Percentiles rank a stretch among this genome's conserved stretches.
Evolutionary conservation across 2,797 vertebrate species (phyloP).

Genomic region (Menidia menidia): DNA sequence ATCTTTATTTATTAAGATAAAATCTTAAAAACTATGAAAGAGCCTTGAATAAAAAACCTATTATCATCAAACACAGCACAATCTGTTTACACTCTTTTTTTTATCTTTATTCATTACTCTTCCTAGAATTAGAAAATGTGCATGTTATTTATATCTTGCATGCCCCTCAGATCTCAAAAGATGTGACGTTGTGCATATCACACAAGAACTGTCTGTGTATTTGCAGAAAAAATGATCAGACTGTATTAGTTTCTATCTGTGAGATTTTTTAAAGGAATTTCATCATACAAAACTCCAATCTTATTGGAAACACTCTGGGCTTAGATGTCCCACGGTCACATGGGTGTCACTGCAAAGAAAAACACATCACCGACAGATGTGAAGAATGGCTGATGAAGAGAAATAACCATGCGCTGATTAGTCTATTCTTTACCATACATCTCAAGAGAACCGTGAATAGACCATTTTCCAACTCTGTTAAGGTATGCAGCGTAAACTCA

Average conservation of each 20-base stretch:
- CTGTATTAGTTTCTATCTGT: neutral
- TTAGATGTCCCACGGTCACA: constrained; percentile 17
- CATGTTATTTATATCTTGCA: constrained; percentile 37
- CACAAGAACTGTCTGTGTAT: neutral
- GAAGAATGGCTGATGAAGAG: constrained; percentile 46
- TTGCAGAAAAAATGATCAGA: neutral
- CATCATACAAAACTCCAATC: neutral
- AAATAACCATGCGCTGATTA: constrained; percentile 33
- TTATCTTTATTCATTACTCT: constrained; percentile 57
- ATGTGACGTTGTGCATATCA: constrained; percentile 14
- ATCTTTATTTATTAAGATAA: too few relatives aligned
- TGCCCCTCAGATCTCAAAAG: neutral
- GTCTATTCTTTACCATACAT: constrained; percentile 29
- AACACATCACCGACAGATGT: constrained; percentile 16
- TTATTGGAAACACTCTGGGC: neutral
- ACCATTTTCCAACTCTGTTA: constrained; percentile 42
- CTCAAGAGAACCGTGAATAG: constrained; percentile 8
- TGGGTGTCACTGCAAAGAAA: constrained; percentile 25
- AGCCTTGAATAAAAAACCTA: constrained; percentile 18
- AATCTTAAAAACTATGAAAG: neutral
- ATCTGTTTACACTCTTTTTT: constrained; percentile 28
- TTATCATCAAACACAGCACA: constrained; percentile 4
- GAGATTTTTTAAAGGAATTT: neutral
- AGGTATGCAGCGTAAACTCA: constrained; percentile 60
- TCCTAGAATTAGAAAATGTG: neutral